A percentile compares a stretch with the other conserved stretches of the same genome.
Evolutionary conservation across 2,113 vertebrate species (phyloP).

Genomic region (Dasyprocta punctata): DNA sequence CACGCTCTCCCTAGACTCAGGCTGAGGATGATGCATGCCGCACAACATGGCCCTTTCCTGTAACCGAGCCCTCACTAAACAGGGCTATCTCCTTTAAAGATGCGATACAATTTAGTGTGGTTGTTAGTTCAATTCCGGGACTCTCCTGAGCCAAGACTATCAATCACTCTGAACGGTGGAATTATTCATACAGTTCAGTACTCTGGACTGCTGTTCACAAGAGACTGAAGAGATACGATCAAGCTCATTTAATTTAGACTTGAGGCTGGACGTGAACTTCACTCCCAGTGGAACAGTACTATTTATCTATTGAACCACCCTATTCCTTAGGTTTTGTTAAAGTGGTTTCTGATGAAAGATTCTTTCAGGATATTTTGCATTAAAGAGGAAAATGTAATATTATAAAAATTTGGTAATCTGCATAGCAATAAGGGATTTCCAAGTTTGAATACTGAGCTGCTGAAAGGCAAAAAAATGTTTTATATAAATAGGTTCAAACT

Average conservation of each 20-base stretch:
- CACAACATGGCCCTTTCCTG: conserved; percentile 50
- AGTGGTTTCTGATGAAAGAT: conserved; percentile 47
- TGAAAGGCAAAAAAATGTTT: neutral
- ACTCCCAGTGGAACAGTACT: conserved; percentile 44
- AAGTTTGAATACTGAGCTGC: neutral
- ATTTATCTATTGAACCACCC: conserved; percentile 72
- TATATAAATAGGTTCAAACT: conserved; percentile 20
- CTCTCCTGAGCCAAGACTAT: conserved; percentile 78
- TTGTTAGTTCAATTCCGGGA: conserved; percentile 79
- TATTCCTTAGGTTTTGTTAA: conserved; percentile 56
- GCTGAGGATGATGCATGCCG: neutral
- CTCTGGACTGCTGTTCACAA: conserved; percentile 64
- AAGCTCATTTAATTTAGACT: conserved; percentile 78
- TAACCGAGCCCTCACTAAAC: conserved; percentile 66
- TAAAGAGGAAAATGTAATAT: conserved; percentile 11
- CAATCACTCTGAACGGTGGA: conserved; percentile 73
- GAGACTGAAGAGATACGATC: conserved; percentile 76
- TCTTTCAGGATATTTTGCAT: conserved; percentile 56
- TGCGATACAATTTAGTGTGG: conserved; percentile 75
- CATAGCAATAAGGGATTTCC: conserved; percentile 22
- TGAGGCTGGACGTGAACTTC: conserved; percentile 64
- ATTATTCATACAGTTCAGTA: conserved; percentile 76
- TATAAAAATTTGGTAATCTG: conserved; percentile 34
- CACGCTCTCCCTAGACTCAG: neutral
- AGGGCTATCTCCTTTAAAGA: conserved; percentile 79